Conservation (phyloP, 2,888 invertebrate genomes). For the Cheilosia vernalis region DNA sequence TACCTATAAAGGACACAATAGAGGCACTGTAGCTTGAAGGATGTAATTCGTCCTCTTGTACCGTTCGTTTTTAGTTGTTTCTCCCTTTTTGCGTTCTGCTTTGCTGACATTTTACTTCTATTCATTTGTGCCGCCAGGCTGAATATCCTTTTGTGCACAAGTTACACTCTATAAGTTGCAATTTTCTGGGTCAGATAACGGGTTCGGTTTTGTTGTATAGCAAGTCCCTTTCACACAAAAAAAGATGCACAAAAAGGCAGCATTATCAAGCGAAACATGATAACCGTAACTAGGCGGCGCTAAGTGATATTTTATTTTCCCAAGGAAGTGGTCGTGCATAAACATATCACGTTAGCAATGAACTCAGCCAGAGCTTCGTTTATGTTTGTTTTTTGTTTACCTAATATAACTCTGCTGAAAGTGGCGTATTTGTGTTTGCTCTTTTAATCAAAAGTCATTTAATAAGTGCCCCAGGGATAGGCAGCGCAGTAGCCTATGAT, state of each 20-base stretch:
- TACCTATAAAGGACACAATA: constrained; percentile 26
- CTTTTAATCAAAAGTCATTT: constrained; percentile 58
- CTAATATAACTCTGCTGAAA: neutral
- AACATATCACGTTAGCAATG: constrained; percentile 21
- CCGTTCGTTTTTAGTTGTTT: neutral
- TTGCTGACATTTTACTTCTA: constrained; percentile 57
- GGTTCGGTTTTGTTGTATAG: neutral
- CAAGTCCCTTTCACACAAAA: neutral
- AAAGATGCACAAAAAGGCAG: neutral
- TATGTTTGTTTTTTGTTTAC: constrained; percentile 22
- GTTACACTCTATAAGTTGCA: constrained; percentile 17
- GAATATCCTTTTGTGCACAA: constrained; percentile 22
- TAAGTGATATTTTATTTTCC: constrained; percentile 19
- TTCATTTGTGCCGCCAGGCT: constrained; percentile 37
- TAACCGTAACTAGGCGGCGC: neutral
- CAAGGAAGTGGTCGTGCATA: constrained; percentile 13
- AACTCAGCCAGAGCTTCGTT: constrained; percentile 18
- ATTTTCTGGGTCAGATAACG: constrained; percentile 22
- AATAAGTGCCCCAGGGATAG: constrained; percentile 48
- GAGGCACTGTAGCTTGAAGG: constrained; percentile 34
- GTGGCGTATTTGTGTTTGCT: constrained; percentile 26
- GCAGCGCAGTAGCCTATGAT: constrained; percentile 16
- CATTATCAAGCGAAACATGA: constrained; percentile 1
- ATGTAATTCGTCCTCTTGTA: neutral
- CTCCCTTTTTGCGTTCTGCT: neutral